Evolutionary conservation across 2,888 invertebrate genomes (phyloP), one percentile per base, ranked within the genome.

Genomic region (Vanessa cardui): DNA sequence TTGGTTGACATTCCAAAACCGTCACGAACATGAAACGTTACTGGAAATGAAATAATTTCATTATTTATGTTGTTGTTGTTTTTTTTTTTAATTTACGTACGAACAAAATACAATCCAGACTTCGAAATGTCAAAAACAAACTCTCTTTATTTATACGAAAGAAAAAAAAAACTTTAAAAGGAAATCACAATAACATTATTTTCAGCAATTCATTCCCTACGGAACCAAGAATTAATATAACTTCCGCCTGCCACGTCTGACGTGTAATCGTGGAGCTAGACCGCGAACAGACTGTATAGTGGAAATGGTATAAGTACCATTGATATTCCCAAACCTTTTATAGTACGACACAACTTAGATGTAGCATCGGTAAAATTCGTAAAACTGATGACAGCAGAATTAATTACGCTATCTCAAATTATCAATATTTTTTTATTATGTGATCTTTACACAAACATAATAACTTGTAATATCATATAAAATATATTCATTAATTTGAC

Each of bases 211-310:
- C 84, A 83, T 84, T 84, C 78, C 87, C 85, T 78, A 79, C 85
- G 83, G 86, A 85, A 85, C 80, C 81, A 77, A 73, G 84, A 85
- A 88, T 89, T 90, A 89, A 89, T 90, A 89, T 83, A 80, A 82
- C 83, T 86, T 88, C 88, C 88, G 86, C 85, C 81, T 75, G 72
- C 71, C 81, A 78, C 87, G 87, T 85, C 85, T 87, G 88, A 87
- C 84, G 85, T 79, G 77, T 80, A 78, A 77, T 76, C 74, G 75
- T 54, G 46, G 66, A 46, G 61, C 39, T 56, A 18, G 33, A 39
- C 33, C 54, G 54, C 21, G 39, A 50, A 33, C 59, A 39, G 46
- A 56, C 47, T 50, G 6, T 31, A 31, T 39, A n/a, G 7, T 15
- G 20, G 66, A 66, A 66, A 20, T 66, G 60, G 12, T n/a, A 66